These are phyloP conservation scores for Spodoptera litura DNA, from an alignment of 1,140 invertebrate genomes.

Conservation along the genomic window DNA sequence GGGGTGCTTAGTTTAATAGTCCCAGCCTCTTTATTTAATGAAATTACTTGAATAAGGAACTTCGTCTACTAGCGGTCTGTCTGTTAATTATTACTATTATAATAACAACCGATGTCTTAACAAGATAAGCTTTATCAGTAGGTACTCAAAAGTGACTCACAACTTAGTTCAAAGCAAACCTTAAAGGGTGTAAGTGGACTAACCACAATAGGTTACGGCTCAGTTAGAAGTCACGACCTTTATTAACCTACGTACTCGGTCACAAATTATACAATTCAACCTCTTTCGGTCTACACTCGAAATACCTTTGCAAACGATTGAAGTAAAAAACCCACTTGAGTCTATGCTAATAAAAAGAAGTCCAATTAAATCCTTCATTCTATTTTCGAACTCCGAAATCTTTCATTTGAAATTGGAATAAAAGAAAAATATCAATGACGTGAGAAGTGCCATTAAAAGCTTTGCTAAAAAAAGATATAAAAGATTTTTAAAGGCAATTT, in stretches of 20 bases:
- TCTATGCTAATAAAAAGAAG: neutral
- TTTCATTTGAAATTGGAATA: neutral
- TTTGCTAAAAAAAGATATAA: slow-evolving; percentile 1
- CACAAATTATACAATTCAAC: neutral
- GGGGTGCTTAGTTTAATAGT: no score
- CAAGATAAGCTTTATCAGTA: neutral
- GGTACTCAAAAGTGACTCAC: neutral
- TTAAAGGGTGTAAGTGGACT: neutral
- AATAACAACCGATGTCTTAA: neutral
- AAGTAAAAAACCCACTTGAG: neutral
- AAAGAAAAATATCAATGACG: slow-evolving; percentile 1
- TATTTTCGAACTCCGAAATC: slow-evolving; percentile 1
- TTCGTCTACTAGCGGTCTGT: neutral
- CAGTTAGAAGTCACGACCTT: slow-evolving; percentile 12
- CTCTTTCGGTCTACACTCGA: neutral
- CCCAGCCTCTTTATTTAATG: no score
- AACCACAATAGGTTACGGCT: neutral
- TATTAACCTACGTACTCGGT: neutral
- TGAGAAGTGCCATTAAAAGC: slow-evolving; percentile 1
- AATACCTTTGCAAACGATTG: neutral
- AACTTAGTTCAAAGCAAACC: slow-evolving; percentile 12
- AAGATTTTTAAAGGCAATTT: slow-evolving; percentile 43
- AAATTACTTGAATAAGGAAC: no score
- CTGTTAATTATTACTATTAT: neutral
- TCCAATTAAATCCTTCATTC: neutral